A percentile compares a stretch with the other conserved stretches of the same genome.
Evolutionary conservation across 2,888 invertebrate genomes (phyloP).

Genomic region (Epirrhoe alternata): DNA sequence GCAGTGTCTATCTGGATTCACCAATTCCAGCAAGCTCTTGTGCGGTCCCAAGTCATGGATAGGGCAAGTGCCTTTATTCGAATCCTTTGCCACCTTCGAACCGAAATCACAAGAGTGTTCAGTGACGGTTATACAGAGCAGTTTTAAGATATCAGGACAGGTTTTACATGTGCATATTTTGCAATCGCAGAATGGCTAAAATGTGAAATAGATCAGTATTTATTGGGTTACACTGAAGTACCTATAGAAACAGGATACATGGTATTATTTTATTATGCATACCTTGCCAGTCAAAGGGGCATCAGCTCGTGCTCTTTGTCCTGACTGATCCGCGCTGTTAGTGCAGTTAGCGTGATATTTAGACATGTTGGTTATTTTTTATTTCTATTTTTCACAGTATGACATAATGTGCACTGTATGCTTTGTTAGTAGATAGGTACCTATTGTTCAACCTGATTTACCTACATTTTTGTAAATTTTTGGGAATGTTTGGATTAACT

Average conservation of each 20-base stretch:
- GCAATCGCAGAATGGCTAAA: conserved; percentile 64
- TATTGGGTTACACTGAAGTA: background rate
- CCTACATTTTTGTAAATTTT: too few species aligned
- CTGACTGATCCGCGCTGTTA: conserved; percentile 3
- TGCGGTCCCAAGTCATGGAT: conserved; percentile 7
- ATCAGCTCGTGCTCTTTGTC: background rate
- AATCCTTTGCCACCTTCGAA: conserved; percentile 28
- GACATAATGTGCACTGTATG: background rate
- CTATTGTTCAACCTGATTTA: too few species aligned
- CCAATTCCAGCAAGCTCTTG: conserved; percentile 47
- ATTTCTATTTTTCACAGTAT: background rate
- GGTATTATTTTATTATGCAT: background rate
- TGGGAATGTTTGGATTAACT: too few species aligned
- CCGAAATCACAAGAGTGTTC: conserved; percentile 49
- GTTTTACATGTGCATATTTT: conserved; percentile 48
- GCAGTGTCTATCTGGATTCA: conserved; percentile 51
- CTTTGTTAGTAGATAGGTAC: too few species aligned
- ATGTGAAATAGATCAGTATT: conserved; percentile 25
- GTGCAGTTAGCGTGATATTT: conserved; percentile 30
- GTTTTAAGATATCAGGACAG: conserved; percentile 58
- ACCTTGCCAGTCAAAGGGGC: conserved; percentile 20
- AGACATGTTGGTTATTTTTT: conserved; percentile 17
- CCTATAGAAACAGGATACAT: background rate
- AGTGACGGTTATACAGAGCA: conserved; percentile 50
- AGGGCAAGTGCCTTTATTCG: conserved; percentile 5